These are phyloP conservation scores for Magallana gigas DNA, from an alignment of 1,140 invertebrate species.

Conservation along the genomic window DNA sequence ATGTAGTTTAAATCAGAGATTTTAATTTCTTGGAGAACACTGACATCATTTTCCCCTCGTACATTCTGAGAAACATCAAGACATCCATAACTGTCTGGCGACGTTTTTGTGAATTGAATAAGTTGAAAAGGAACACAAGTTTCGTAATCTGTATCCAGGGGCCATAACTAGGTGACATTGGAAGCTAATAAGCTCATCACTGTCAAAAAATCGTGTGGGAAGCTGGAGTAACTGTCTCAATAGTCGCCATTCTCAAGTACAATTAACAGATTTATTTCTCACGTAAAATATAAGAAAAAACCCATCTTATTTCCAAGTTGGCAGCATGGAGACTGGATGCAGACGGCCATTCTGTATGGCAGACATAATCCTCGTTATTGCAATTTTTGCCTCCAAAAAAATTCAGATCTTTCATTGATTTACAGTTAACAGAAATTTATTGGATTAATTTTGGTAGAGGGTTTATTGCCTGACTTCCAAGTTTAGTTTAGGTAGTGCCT, in stretches of 20 bases:
- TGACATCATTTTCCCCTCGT: no score
- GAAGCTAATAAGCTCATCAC: slow-evolving; percentile 11
- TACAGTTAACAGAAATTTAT: neutral
- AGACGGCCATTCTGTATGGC: neutral
- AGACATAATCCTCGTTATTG: neutral
- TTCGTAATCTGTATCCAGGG: no score
- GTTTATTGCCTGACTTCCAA: neutral
- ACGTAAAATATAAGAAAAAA: neutral
- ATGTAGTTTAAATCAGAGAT: no score
- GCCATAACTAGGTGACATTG: neutral
- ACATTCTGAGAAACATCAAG: no score
- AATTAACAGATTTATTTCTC: slow-evolving; percentile 7
- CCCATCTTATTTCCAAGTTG: neutral
- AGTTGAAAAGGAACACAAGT: no score
- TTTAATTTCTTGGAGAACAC: no score
- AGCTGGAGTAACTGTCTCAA: neutral
- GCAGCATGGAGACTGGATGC: neutral
- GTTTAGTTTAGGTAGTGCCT: neutral
- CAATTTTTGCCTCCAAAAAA: neutral
- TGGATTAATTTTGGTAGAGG: neutral
- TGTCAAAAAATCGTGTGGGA: neutral
- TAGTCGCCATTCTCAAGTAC: neutral
- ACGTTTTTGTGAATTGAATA: no score
- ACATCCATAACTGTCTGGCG: no score
- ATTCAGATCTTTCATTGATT: neutral